A percentile compares a stretch with the other conserved stretches of the same genome.
Evolutionary conservation across 2,888 invertebrate species (phyloP).

Genomic region (Hedya salicella): DNA sequence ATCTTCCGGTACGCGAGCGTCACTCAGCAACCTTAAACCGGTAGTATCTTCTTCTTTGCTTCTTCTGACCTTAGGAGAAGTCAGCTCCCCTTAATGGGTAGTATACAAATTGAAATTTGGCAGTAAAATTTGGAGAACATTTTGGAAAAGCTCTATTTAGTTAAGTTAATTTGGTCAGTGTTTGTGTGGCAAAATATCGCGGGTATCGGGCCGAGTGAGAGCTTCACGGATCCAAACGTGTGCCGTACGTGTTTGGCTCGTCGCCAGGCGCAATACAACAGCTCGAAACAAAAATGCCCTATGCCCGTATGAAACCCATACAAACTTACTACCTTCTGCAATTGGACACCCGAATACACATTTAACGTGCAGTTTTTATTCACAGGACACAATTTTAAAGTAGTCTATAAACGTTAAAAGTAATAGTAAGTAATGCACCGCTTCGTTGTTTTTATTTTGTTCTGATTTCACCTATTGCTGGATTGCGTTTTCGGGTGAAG

Average conservation of each 20-base stretch:
- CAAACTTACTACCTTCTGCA: background rate
- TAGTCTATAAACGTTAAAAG: conserved; percentile 74
- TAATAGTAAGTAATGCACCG: conserved; percentile 65
- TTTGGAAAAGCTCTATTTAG: conserved; percentile 49
- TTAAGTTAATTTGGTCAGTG: conserved; percentile 58
- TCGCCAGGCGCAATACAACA: conserved; percentile 70
- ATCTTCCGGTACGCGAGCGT: too few relatives aligned
- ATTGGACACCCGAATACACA: conserved; percentile 31
- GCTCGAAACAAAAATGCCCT: background rate
- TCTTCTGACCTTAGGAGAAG: too few relatives aligned
- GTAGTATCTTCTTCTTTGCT: too few relatives aligned
- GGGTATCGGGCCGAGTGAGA: conserved; percentile 66
- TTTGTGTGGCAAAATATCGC: conserved; percentile 67
- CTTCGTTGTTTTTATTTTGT: conserved; percentile 57
- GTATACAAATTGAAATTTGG: background rate
- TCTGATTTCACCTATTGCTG: conserved; percentile 47
- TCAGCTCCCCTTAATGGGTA: too few relatives aligned
- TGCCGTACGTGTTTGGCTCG: conserved; percentile 68
- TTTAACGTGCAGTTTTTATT: conserved; percentile 74
- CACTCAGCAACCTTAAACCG: too few relatives aligned
- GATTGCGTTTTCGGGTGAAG: background rate
- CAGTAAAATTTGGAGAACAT: conserved; percentile 5
- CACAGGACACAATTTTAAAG: conserved; percentile 78
- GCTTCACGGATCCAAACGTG: conserved; percentile 70
- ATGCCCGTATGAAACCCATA: background rate